A percentile compares a stretch with the other conserved stretches of the same genome.
phyloP scores from a whole-genome alignment of 2,113 vertebrate species.

The Phocoena phocoena region DNA sequence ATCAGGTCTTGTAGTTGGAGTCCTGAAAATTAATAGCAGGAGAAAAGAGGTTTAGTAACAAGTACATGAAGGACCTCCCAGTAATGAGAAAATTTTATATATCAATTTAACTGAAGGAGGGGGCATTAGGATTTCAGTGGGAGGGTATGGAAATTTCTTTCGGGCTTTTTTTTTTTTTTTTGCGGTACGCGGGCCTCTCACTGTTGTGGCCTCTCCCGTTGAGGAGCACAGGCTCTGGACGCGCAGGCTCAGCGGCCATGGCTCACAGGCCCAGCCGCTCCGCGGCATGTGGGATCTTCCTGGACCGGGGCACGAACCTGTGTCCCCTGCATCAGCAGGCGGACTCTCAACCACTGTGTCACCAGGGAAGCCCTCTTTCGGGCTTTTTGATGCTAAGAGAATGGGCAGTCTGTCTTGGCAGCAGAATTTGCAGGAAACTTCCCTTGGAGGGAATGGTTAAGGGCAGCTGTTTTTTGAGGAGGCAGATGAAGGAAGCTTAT shows the following conservation, averaged over 20 bases:
- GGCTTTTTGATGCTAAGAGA: neutral
- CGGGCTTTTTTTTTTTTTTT: neutral
- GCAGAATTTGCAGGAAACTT: neutral
- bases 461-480: rapidly evolving
- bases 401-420: neutral
- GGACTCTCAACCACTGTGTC: no score
- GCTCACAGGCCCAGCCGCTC: no score
- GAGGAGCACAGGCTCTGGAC: no score
- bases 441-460: neutral
- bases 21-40: neutral
- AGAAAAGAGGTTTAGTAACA: constrained; percentile 34
- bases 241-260: no score
- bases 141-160: rapidly evolving
- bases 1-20: rapidly evolving
- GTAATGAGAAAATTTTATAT: neutral
- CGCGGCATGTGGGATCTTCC: no score
- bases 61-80: neutral
- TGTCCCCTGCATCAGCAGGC: no score
- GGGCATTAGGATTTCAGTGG: rapidly evolving
- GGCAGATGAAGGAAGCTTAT: neutral
- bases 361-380: no score
- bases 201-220: no score
- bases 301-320: no score
- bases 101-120: neutral
- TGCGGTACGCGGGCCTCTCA: no score